These are phyloP conservation scores for Listronotus oregonensis DNA, from an alignment of 1,140 invertebrate species.

Conservation along the genomic window DNA sequence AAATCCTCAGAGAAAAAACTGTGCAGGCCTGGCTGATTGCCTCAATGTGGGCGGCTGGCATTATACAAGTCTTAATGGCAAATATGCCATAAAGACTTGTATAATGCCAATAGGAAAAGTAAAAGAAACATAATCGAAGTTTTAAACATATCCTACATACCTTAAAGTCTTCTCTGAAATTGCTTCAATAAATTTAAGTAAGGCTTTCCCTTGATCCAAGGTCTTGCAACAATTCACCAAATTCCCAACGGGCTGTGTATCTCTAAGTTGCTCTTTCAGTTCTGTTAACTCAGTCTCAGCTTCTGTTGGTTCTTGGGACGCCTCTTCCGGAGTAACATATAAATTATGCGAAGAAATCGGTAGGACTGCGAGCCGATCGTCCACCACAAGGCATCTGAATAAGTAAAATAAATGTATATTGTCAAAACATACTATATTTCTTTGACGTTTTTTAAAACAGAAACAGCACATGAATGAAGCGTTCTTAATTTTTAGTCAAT, in stretches of 20 bases:
- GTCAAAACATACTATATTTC: too few relatives aligned
- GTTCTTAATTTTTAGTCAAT: too few relatives aligned
- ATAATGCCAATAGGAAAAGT: too few relatives aligned
- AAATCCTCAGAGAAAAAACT: too few relatives aligned
- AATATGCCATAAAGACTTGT: too few relatives aligned
- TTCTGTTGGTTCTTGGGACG: constrained; percentile 51
- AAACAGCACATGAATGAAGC: too few relatives aligned
- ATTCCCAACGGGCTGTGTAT: constrained; percentile 88
- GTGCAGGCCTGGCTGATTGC: too few relatives aligned
- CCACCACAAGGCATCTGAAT: constrained; percentile 80
- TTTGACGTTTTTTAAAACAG: too few relatives aligned
- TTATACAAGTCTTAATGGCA: too few relatives aligned
- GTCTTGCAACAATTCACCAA: constrained; percentile 93
- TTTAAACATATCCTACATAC: too few relatives aligned
- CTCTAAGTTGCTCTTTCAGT: constrained; percentile 74
- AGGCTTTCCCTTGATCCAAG: constrained; percentile 89
- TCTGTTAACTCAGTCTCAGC: constrained; percentile 67
- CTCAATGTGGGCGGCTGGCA: too few relatives aligned
- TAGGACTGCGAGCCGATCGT: constrained; percentile 91
- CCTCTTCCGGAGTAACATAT: constrained; percentile 73
- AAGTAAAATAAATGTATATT: background rate
- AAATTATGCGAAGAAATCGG: constrained; percentile 90
- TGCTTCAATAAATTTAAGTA: constrained; percentile 93
- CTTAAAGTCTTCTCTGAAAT: constrained; percentile 89
- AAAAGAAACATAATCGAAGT: too few relatives aligned